Base-by-base conservation (phyloP, 53 echinoderm and acorn worm species). In the Antedon mediterranea region DNA sequence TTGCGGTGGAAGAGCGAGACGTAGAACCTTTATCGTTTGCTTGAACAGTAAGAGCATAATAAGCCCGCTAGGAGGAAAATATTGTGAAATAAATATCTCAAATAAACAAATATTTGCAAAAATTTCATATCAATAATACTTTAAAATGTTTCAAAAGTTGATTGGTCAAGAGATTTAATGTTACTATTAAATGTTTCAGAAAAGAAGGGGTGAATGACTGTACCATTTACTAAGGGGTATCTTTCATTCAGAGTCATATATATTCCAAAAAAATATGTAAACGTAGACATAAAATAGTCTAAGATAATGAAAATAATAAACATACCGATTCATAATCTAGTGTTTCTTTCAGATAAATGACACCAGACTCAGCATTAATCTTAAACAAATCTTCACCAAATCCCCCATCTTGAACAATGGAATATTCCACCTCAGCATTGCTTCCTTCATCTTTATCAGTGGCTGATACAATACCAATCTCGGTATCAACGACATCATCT, bases 281-380 rank as follows among this genome's bases (percentile, higher is more conserved):
- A n/a, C n/a, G n/a, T n/a, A n/a, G n/a, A n/a, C n/a, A n/a, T n/a
- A n/a, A n/a, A n/a, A n/a, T n/a, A n/a, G n/a, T n/a, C n/a, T n/a
- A n/a, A n/a, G n/a, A n/a, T n/a, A n/a, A n/a, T n/a, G n/a, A n/a
- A n/a, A n/a, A n/a, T n/a, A n/a, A n/a, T n/a, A 29, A 44, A 71
- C 79, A 82, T 76, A 94, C 94, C 87, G 81, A 32, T 89, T 94
- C 94, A 91, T 77, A 94, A 81, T 94, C 91, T 3, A 94, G 74
- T 20, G 74, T 20, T 78, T 82, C 71, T 43, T 78, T 28, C 15
- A 94, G 81, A 0, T 85, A 83, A 71, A 94, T 81, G 43, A 78
- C 89, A 81, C 94, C 94, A 20, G 89, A 87, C 30, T 32, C 32
- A 3, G 94, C 79, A 83, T 94, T 85, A 73, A 94, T 78, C 30